A percentile compares a stretch with the other conserved stretches of the same genome.
phyloP scores from a whole-genome alignment of 2,888 invertebrate genomes.

The Leucophora obtusa region DNA sequence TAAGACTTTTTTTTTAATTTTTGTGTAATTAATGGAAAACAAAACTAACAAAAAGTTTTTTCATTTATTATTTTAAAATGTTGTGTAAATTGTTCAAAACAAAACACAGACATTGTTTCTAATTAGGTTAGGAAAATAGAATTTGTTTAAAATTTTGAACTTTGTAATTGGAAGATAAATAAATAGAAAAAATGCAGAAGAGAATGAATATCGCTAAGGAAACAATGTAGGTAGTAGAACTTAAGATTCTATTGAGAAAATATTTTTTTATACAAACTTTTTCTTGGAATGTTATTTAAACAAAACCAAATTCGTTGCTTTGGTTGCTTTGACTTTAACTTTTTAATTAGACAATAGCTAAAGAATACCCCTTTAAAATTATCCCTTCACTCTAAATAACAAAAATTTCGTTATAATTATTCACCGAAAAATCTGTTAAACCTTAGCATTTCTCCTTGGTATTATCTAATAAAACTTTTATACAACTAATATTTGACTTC shows the following conservation, averaged over 20 bases:
- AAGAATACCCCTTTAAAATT: too few species aligned
- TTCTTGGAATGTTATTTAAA: too few species aligned
- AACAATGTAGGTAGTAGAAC: too few species aligned
- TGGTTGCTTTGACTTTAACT: too few species aligned
- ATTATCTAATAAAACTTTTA: constrained; percentile 10
- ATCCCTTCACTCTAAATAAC: neutral
- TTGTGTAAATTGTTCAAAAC: neutral
- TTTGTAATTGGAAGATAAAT: neutral
- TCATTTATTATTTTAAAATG: neutral
- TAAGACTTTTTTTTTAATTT: neutral
- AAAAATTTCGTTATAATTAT: neutral
- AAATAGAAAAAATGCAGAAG: too few species aligned
- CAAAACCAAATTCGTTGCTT: too few species aligned
- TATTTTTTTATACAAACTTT: too few species aligned
- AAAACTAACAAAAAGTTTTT: neutral
- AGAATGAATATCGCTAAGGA: too few species aligned
- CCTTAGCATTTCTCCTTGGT: neutral
- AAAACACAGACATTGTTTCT: neutral
- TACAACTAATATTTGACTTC: neutral
- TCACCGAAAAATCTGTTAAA: neutral
- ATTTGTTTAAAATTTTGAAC: neutral
- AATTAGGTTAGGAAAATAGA: neutral
- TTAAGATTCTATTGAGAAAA: too few species aligned
- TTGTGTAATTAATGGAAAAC: neutral
- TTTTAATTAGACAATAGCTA: neutral